Evolutionary conservation across 1,140 invertebrate species (phyloP).

Genomic region (Drosophila ogumai): DNA sequence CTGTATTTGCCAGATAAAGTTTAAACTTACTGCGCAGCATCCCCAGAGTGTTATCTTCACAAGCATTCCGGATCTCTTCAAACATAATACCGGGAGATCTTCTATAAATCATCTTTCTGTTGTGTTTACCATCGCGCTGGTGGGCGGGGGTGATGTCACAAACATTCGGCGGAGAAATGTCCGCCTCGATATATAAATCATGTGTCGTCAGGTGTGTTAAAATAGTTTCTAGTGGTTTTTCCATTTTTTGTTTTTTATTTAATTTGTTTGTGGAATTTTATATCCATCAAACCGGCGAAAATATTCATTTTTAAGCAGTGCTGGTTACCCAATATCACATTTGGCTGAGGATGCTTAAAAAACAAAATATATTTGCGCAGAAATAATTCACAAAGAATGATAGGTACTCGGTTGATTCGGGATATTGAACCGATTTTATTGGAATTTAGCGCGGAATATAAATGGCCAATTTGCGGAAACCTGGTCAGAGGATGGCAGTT

Average conservation of each 20-base stretch:
- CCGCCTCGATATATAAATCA: constrained; percentile 28
- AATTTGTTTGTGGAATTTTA: constrained; percentile 48
- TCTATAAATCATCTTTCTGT: constrained; percentile 29
- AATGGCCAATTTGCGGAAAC: constrained; percentile 42
- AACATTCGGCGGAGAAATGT: constrained; percentile 26
- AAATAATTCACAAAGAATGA: constrained; percentile 23
- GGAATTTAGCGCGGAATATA: constrained; percentile 51
- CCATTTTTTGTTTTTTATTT: constrained; percentile 4
- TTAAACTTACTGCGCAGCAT: constrained; percentile 1
- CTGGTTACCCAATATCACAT: constrained; percentile 43
- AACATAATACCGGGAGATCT: constrained; percentile 18
- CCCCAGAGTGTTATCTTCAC: neutral
- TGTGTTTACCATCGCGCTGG: constrained; percentile 1
- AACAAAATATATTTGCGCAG: constrained; percentile 26
- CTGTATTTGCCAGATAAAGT: neutral
- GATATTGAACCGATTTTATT: constrained; percentile 22
- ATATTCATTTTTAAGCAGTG: constrained; percentile 25
- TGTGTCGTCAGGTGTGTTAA: constrained; percentile 80
- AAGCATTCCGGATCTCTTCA: constrained; percentile 7
- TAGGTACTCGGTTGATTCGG: constrained; percentile 14
- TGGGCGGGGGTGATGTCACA: constrained; percentile 18
- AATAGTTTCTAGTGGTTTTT: constrained; percentile 77
- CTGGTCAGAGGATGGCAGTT: constrained; percentile 36
- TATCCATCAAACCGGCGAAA: constrained; percentile 33
- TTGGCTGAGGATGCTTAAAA: constrained; percentile 18